Conservation (phyloP, 2,113 vertebrate genomes). For the Tachuris rubrigastra region DNA sequence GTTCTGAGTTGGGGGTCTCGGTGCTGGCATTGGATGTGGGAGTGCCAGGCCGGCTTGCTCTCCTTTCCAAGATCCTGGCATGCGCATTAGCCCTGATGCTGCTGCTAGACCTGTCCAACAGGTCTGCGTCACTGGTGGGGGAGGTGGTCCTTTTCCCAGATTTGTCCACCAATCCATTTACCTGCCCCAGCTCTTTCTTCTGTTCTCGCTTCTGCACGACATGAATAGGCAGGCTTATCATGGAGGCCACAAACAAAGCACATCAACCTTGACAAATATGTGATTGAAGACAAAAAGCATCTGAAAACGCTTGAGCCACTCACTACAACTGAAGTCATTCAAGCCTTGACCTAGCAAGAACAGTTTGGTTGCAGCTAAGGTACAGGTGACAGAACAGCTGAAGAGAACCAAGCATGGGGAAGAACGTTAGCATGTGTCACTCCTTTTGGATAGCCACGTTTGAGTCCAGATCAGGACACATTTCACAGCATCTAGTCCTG, state of each 20-base stretch:
- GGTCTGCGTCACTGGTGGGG: conserved; percentile 88
- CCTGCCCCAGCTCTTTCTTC: conserved; percentile 90
- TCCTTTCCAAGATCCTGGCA: conserved; percentile 89
- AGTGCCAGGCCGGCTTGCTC: conserved; percentile 90
- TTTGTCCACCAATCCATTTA: conserved; percentile 91
- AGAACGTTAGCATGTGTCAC: not conserved
- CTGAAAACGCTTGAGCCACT: conserved; percentile 27
- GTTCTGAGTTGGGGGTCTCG: conserved; percentile 91
- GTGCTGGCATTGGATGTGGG: conserved; percentile 95
- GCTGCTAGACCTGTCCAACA: conserved; percentile 85
- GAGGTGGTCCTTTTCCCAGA: conserved; percentile 85
- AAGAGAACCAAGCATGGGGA: not conserved
- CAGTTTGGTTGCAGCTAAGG: not conserved
- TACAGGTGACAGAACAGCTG: not conserved
- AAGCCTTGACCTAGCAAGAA: not conserved
- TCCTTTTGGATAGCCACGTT: not conserved
- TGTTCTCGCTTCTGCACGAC: conserved; percentile 89
- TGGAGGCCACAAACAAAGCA: conserved; percentile 60
- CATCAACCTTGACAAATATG: conserved; percentile 63
- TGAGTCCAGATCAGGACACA: not conserved
- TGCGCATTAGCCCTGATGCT: conserved; percentile 85
- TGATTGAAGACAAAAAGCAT: conserved; percentile 44
- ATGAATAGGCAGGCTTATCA: conserved; percentile 58
- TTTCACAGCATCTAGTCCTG: not conserved
- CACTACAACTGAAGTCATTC: conserved; percentile 1